Evolutionary conservation across 2,797 vertebrate genomes (phyloP).

Genomic region (Acipenser transmontanus): DNA sequence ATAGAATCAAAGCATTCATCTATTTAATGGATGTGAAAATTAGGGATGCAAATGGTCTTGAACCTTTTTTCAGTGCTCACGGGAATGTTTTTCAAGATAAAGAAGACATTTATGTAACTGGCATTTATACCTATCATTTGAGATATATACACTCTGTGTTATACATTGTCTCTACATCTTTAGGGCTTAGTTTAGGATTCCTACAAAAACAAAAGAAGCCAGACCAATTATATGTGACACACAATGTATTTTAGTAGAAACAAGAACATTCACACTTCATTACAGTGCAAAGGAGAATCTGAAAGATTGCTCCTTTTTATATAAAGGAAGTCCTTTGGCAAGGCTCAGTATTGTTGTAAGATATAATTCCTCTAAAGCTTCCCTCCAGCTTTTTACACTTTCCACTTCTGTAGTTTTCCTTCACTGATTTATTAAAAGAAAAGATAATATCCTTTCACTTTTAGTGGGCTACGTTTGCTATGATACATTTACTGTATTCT

Average conservation of each 20-base stretch:
- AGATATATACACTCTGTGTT: conserved; percentile 38
- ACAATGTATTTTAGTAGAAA: background rate
- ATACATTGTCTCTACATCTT: conserved; percentile 35
- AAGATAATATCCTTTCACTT: no score
- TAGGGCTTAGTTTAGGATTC: conserved; percentile 45
- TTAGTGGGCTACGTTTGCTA: no score
- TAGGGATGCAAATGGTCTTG: conserved; percentile 83
- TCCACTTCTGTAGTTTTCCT: no score
- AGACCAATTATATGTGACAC: background rate
- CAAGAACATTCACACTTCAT: no score
- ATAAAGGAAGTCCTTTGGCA: no score
- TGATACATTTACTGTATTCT: no score
- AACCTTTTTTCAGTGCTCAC: conserved; percentile 64
- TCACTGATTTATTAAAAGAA: no score
- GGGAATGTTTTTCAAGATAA: conserved; percentile 68
- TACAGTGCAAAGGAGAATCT: no score
- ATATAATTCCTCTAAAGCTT: no score
- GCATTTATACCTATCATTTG: conserved; percentile 53
- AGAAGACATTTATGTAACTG: conserved; percentile 63
- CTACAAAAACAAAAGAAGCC: conserved; percentile 30
- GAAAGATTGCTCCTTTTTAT: no score
- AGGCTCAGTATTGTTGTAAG: no score
- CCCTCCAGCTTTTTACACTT: no score
- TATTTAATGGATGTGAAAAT: conserved; percentile 92
- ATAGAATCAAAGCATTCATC: conserved; percentile 96